Conservation (phyloP, 1,140 invertebrate genomes). For the Pemphigus obesinymphae region DNA sequence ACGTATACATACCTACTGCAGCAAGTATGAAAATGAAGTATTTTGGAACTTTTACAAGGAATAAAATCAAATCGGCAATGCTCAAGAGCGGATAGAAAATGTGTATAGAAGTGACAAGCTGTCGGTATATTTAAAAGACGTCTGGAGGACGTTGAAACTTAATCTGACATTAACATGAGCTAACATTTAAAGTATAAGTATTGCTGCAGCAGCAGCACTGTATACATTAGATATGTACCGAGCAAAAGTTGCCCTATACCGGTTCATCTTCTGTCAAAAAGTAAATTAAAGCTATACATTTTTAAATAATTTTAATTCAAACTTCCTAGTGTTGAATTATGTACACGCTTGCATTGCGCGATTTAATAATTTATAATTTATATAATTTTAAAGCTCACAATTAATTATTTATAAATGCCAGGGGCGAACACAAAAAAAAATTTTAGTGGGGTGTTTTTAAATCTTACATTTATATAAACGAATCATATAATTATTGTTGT, state of each 20-base stretch:
- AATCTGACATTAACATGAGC: conserved; percentile 14
- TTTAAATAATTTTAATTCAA: neutral
- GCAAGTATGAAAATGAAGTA: neutral
- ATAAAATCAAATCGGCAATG: neutral
- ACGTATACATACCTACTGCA: too few species aligned
- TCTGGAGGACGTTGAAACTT: neutral
- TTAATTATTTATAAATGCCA: too few species aligned
- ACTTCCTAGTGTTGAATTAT: neutral
- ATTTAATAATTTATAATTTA: neutral
- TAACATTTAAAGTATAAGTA: neutral
- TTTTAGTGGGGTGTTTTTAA: too few species aligned
- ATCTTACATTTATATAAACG: too few species aligned
- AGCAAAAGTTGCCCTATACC: neutral
- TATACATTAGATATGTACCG: neutral
- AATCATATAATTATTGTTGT: too few species aligned
- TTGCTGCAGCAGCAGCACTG: too few species aligned
- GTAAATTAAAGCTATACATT: neutral
- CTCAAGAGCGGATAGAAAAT: neutral
- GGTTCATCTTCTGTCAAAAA: neutral
- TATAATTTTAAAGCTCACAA: neutral
- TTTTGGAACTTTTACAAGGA: neutral
- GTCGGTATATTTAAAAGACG: neutral
- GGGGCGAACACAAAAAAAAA: too few species aligned
- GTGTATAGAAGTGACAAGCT: neutral
- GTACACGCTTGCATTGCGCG: neutral